Base-by-base conservation (phyloP, 2,888 invertebrate species). In the Leucoma salicis region DNA sequence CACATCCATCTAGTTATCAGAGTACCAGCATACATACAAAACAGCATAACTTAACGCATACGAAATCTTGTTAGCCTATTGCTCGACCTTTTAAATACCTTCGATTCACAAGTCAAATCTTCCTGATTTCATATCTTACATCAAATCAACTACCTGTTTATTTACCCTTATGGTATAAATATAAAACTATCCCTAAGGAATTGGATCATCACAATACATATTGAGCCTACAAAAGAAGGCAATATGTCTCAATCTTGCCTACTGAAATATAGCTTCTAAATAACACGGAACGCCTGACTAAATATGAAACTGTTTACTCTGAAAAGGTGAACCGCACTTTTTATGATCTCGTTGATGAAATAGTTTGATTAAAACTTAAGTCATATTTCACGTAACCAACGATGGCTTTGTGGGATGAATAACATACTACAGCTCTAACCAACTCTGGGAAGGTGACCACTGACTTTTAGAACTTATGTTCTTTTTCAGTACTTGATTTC, bases 71-170 rank as follows among this genome's bases (percentile, higher is more conserved):
- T n/a, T n/a, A n/a, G n/a, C n/a, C n/a, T n/a, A n/a, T n/a, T n/a
- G n/a, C n/a, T n/a, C n/a, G n/a, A n/a, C n/a, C n/a, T n/a, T n/a
- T n/a, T n/a, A n/a, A n/a, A 47, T 59, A 27, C n/a, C 2, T 27
- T 27, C n/a, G 1, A 11, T 27, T 27, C 21, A 21, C 21, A 27
- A 27, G 27, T n/a, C 8, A 27, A 10, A 72, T 76, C 70, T 62
- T 48, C 38, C 40, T 45, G 44, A 55, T 67, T 61, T 69, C 74
- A 73, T 68, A 78, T 74, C 77, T 69, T 46, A 50, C 59, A 68
- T 74, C 64, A 66, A 66, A 70, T 68, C 60, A 57, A 59, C 61
- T 56, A 47, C 48, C 41, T 55, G 35, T 52, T 63, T 65, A 70
- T 66, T 65, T 57, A 69, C 60, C 55, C 52, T 46, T 48, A 36